Conservation (phyloP, 2,113 vertebrate species). For the Dendrocopos noguchii region DNA sequence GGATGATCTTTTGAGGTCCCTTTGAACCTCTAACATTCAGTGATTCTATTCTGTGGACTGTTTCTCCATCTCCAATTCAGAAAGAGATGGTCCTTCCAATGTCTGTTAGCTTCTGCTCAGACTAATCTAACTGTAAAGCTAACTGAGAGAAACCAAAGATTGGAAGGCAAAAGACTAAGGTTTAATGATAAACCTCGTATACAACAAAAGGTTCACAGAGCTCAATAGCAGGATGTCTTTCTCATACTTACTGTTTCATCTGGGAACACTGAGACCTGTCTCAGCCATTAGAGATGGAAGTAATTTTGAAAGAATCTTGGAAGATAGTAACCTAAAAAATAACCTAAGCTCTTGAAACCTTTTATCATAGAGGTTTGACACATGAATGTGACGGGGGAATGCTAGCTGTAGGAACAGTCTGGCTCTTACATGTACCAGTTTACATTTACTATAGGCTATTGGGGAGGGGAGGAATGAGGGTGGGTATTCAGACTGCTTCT, state of each 20-base stretch:
- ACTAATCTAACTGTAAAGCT: not conserved
- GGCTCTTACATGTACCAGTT: not conserved
- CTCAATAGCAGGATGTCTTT: not conserved
- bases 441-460: not conserved
- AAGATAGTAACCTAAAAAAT: not conserved
- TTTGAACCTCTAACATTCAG: too few species aligned
- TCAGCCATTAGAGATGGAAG: not conserved
- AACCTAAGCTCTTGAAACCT: not conserved
- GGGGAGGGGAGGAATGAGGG: not conserved
- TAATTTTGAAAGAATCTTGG: not conserved
- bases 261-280: not conserved
- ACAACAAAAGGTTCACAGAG: not conserved
- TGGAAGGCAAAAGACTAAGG: not conserved
- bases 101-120: not conserved
- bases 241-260: not conserved
- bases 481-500: not conserved
- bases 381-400: accelerated
- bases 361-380: not conserved
- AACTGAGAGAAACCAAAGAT: not conserved
- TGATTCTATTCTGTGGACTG: too few species aligned
- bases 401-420: not conserved
- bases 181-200: conserved; percentile 5
- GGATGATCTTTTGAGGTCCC: too few species aligned
- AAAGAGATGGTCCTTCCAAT: not conserved
- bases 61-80: not conserved